A percentile compares a stretch with the other conserved stretches of the same genome.
phyloP scores from a whole-genome alignment of 2,113 vertebrate genomes.

The Syngnathoides biaculeatus region DNA sequence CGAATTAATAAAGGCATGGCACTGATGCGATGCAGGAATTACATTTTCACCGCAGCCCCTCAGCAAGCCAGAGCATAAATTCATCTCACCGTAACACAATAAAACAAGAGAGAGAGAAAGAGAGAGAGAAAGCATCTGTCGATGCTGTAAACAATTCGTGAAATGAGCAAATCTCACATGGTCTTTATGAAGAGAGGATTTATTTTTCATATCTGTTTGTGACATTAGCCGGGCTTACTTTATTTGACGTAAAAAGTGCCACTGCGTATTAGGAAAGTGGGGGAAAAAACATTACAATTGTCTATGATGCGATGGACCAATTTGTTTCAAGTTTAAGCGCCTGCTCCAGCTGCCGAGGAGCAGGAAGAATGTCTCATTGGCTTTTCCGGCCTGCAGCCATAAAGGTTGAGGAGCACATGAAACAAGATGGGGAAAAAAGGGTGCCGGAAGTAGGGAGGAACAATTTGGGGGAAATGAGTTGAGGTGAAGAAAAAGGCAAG shows the following conservation, averaged over 20 bases:
- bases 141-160: slow-evolving; percentile 36
- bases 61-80: slow-evolving; percentile 9
- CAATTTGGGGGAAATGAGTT: too few species aligned
- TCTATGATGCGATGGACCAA: background rate
- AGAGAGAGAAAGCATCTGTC: slow-evolving; percentile 6
- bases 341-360: too few species aligned
- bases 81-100: slow-evolving; percentile 21
- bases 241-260: background rate
- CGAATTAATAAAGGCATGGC: slow-evolving; percentile 45
- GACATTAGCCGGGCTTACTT: background rate
- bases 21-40: slow-evolving; percentile 20
- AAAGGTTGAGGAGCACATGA: too few species aligned
- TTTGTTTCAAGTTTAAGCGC: background rate
- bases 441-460: too few species aligned
- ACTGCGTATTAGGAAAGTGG: background rate
- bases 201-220: background rate
- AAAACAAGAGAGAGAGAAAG: slow-evolving; percentile 1
- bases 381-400: too few species aligned
- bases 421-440: too few species aligned
- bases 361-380: too few species aligned
- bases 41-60: slow-evolving; percentile 16
- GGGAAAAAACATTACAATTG: background rate
- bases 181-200: slow-evolving; percentile 21
- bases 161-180: slow-evolving; percentile 20
- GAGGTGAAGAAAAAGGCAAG: too few species aligned